Evolutionary conservation across 2,797 vertebrate genomes (phyloP).

Genomic region (Gambusia yucatana): DNA sequence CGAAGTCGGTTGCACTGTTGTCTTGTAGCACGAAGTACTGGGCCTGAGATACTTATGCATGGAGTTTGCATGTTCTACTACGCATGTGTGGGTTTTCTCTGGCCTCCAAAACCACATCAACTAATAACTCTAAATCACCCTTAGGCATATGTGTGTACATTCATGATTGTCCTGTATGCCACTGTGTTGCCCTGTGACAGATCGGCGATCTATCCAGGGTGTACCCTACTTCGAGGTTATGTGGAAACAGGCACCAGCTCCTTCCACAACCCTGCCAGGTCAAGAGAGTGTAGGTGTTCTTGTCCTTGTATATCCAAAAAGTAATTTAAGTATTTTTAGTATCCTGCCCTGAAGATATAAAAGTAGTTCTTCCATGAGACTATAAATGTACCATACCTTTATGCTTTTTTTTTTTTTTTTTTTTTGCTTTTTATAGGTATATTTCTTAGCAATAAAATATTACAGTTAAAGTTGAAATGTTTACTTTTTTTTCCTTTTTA

Average conservation of each 20-base stretch:
- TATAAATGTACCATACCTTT: not conserved
- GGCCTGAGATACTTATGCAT: not conserved
- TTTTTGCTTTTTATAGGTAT: not conserved
- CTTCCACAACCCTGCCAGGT: not conserved
- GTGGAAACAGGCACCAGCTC: not conserved
- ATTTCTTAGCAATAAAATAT: not conserved
- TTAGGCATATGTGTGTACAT: not conserved
- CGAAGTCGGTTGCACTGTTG: too few species aligned
- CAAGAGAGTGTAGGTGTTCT: not conserved
- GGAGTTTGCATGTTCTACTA: not conserved
- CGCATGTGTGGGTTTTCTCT: not conserved
- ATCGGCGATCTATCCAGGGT: not conserved
- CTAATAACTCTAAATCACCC: not conserved
- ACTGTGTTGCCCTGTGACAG: not conserved
- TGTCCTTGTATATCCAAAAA: too few species aligned
- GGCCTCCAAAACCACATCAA: not conserved
- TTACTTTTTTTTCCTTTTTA: not conserved
- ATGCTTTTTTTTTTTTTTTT: not conserved
- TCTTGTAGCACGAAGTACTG: too few species aligned
- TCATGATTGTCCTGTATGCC: not conserved
- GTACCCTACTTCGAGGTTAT: too few species aligned
- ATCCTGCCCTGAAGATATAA: too few species aligned
- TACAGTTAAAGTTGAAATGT: too few species aligned
- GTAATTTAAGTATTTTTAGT: too few species aligned
- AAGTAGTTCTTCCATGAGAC: not conserved